Base-by-base conservation (phyloP, 2,113 vertebrate genomes). In the Ictalurus furcatus region DNA sequence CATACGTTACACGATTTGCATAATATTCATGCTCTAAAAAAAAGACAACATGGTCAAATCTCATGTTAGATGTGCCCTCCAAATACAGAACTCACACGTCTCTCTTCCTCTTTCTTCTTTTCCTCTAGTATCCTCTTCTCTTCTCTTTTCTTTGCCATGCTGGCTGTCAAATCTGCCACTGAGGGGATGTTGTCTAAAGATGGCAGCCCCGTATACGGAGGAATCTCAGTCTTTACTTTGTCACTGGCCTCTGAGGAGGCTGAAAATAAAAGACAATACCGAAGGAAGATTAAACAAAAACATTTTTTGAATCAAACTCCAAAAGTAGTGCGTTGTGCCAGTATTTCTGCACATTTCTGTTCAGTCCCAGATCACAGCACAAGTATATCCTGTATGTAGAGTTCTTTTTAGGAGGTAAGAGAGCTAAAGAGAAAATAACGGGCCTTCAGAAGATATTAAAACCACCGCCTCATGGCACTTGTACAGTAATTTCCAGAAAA, bases 81-180 rank as follows among this genome's bases (percentile, higher is more conserved):
- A 40, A 28, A 59, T 28, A 37, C 44, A 69, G 7, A 84, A 91
- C 93, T 94, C 87, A 96, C 96, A 93, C 94, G 90, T 85, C 97
- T 95, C 13, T 96, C 97, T 30, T 92, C 90, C 84, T 97, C 97
- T 88, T 97, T 97, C 94, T 96, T 97, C 92, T 98, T 96, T 78
- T 94, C 94, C 93, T 97, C 97, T 88, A 94, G 92, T 94, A 93
- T 84, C 87, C 96, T 2, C 82, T 96, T 95, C 93, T 97, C 95
- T 83, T 96, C 95, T 88, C 95, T 96, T 84, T 95, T 94, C 52
- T 94, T 95, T 0, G 95, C 94, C 91, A 98, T 87, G 91, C 95
- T 94, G 90, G 97, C 95, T 37, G 97, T 2, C 92, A 96, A 93
- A 87, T 97, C 97, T 0, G 97, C 95, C 0, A 96, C 96, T 0